phyloP scores from a whole-genome alignment of 2,797 vertebrate species.

The Centroberyx gerrardi region DNA sequence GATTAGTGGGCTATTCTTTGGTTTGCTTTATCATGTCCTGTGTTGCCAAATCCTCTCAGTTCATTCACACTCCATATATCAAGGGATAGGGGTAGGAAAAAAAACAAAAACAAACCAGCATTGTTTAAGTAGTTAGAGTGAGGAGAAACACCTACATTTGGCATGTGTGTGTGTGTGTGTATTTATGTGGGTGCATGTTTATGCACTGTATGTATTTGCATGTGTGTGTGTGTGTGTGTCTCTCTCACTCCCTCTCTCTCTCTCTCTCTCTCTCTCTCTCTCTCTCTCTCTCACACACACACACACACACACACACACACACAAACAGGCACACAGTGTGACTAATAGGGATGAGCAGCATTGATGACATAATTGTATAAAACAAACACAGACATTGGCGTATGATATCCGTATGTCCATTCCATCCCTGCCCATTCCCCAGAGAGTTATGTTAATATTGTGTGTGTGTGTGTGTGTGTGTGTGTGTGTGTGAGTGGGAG shows the following conservation, averaged over 20 bases:
- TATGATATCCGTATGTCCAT: not conserved
- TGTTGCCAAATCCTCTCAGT: conserved; percentile 47
- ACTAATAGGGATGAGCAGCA: not conserved
- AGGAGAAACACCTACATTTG: not conserved
- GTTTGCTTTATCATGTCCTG: conserved; percentile 47
- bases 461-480: conserved; percentile 16
- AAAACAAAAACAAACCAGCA: conserved; percentile 19
- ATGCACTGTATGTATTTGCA: not conserved
- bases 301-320: not conserved
- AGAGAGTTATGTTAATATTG: not conserved
- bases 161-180: not conserved
- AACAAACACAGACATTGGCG: not conserved
- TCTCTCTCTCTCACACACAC: not conserved
- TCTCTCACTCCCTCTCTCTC: too few relatives aligned
- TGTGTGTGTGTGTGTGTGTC: not conserved
- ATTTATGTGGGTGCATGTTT: not conserved
- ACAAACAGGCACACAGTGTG: conserved; percentile 7
- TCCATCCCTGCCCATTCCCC: conserved; percentile 21
- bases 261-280: too few relatives aligned
- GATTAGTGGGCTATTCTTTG: conserved; percentile 60
- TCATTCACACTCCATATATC: conserved; percentile 44
- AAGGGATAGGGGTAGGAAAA: conserved; percentile 8
- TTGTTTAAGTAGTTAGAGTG: conserved; percentile 7
- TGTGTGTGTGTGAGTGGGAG: conserved; percentile 18
- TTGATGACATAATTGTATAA: conserved; percentile 2